Evolutionary conservation across 1,140 invertebrate species (phyloP), one percentile per base, ranked within the genome.

Genomic region (Cecropterus lyciades): DNA sequence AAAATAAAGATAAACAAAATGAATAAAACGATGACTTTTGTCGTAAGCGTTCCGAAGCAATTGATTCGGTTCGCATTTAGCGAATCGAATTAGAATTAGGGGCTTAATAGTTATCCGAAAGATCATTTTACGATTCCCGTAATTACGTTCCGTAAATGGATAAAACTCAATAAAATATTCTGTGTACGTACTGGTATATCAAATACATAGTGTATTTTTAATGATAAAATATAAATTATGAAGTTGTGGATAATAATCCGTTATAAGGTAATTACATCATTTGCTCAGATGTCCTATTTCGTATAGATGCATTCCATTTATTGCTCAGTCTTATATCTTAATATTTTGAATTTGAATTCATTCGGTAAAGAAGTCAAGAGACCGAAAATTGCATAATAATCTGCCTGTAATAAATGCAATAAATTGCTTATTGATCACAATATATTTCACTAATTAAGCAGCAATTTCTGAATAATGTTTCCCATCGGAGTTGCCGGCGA

Each of bases 401-500:
- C 11, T 14, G 9, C 15, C 20, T 20, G 1, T 3, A 27, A 13
- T 20, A 49, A 49, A 33, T 3, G 15, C 43, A 62, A 40, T 62
- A 62, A 62, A 62, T 62, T 24, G 30, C 16, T 42, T 42, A 49
- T 62, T 33, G 46, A 27, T 62, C 46, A 49, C 46, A 62, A 62
- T 51, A 62, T 62, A 62, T 62, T 62, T 62, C 59, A 17, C 46
- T 62, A 62, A 62, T 62, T 62, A 62, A 62, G 48, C 59, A 20
- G 46, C 46, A 10, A 62, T 62, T 62, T 62, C 59, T 62, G 33
- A 62, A 62, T 62, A 62, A 62, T 51, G 59, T 62, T 62, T 51
- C 15, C 59, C 46, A 62, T 62, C 48, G 51, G 68, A 51, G 79
- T 75, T 72, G 69, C 65, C 67, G 78, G 62, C 69, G 70, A 72